Evolutionary conservation across 1,140 invertebrate genomes (phyloP).

Genomic region (Bombus polaris): DNA sequence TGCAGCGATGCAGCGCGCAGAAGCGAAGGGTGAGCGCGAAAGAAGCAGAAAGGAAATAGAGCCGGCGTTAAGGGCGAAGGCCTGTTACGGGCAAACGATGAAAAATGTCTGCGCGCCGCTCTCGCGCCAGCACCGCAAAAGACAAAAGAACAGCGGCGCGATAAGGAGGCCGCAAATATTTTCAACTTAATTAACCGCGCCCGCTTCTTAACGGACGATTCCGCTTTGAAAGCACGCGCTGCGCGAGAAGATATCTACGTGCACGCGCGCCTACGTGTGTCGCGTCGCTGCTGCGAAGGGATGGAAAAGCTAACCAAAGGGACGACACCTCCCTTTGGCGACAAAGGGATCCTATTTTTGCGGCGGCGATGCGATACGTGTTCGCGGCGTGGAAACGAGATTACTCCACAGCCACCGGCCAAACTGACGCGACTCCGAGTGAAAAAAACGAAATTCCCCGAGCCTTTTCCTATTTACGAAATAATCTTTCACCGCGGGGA

Average conservation of each 20-base stretch:
- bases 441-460: neutral
- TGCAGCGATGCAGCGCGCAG: conserved; percentile 64
- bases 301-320: neutral
- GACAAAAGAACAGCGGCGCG: conserved; percentile 68
- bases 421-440: neutral
- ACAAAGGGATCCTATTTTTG: conserved; percentile 20
- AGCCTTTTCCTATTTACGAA: no score
- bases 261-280: no score
- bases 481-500: neutral
- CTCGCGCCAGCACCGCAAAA: neutral
- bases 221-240: neutral
- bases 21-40: conserved; percentile 62
- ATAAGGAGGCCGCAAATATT: conserved; percentile 69
- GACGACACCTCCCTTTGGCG: neutral
- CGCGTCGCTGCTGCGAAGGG: no score
- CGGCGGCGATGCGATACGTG: neutral
- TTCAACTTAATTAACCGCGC: conserved; percentile 77
- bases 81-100: conserved; percentile 78
- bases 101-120: conserved; percentile 73
- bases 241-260: neutral
- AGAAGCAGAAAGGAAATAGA: conserved; percentile 44
- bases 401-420: neutral
- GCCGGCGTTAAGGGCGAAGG: conserved; percentile 16
- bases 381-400: neutral
- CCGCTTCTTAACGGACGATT: conserved; percentile 31